Base-by-base conservation (phyloP, 2,113 vertebrate species). In the Tyrannus savana region DNA sequence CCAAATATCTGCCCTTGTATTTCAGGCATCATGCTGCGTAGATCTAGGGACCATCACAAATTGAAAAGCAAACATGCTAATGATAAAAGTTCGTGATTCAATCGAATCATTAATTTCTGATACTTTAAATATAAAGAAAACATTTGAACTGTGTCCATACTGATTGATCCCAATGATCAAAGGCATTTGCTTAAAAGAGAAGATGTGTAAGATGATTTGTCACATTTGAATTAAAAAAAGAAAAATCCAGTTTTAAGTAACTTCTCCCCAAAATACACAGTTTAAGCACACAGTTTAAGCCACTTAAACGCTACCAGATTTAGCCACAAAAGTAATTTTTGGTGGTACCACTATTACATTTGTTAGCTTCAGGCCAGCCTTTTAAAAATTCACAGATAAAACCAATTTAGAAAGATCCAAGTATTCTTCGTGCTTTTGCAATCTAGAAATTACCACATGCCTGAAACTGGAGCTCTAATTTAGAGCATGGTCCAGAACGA, bases 401-500 rank as follows among this genome's bases (percentile, higher is more conserved):
- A 89, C 12, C 23, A 28, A 49, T 64, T 78, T 44, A 55, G 63
- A 74, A 85, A 95, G 35, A 78, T 58, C 6, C 10, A 90, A 23
- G 30, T 67, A 59, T 44, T 71, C 49, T 39, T 84, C 3, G 0
- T 47, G 30, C 33, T 84, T 84, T 25, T 92, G 47, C 35, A 84
- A n/a, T 15, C 3, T 27, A 53, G 53, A 21, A 85, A 49, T 83
- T 52, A 68, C 23, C 35, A 7, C 3, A 62, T n/a, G 55, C 42
- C 68, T 87, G 73, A 74, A 95, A 84, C 27, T 23, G 80, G 44
- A 93, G 96, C 96, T 95, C 95, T 95, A 95, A 96, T 96, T 95
- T 96, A 96, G 95, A 96, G 94, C 80, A 87, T 6, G 47, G 69
- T 28, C 53, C 77, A 72, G 39, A 90, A 73, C 24, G 10, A 79